These are phyloP conservation scores for Phylloscopus trochiloides DNA, from an alignment of 2,113 vertebrate species.

Conservation along the genomic window DNA sequence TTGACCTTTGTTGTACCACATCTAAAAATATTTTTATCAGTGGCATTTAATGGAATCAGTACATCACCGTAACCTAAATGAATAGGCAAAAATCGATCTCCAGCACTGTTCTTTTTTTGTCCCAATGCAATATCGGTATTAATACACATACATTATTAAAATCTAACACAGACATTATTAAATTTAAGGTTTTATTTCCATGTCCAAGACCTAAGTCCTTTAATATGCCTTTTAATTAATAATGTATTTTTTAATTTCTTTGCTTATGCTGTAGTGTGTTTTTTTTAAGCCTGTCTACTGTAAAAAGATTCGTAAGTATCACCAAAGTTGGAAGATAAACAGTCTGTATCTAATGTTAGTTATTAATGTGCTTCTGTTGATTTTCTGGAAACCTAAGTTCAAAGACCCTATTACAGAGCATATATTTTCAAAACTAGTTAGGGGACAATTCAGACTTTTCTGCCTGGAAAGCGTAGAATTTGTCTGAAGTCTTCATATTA, in stretches of 20 bases:
- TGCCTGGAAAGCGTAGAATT: neutral
- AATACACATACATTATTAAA: conserved; percentile 34
- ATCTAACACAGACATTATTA: neutral
- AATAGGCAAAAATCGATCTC: conserved; percentile 1
- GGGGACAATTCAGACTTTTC: neutral
- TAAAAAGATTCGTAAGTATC: neutral
- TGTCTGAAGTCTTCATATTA: neutral
- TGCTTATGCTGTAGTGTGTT: neutral
- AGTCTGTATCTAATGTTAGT: neutral
- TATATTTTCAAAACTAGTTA: neutral
- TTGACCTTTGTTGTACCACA: neutral
- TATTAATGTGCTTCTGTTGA: neutral
- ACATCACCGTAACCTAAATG: neutral
- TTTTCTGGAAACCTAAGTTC: neutral
- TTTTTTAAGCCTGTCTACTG: neutral
- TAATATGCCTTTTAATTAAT: neutral
- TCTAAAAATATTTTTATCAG: neutral
- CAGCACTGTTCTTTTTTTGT: neutral
- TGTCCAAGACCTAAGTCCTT: neutral
- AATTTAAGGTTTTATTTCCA: neutral
- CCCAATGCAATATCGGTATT: neutral
- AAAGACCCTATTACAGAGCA: neutral
- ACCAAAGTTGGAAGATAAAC: neutral
- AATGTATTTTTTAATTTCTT: neutral
- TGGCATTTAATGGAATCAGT: conserved; percentile 14